A percentile compares a stretch with the other conserved stretches of the same genome.
phyloP scores from a whole-genome alignment of 2,888 invertebrate genomes.

The Pollenia angustigena region DNA sequence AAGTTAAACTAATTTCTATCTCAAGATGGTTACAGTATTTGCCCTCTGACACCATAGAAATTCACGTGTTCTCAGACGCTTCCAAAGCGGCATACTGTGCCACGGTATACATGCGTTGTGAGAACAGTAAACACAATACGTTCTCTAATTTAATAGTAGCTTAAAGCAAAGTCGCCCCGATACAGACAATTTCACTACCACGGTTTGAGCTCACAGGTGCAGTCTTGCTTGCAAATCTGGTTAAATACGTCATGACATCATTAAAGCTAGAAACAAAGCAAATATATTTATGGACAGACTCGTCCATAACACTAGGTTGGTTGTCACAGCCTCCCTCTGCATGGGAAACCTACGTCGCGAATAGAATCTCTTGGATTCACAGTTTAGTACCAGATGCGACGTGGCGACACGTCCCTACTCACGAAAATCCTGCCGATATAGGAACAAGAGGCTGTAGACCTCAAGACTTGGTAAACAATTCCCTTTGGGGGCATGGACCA shows the following conservation, averaged over 20 bases:
- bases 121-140: not conserved
- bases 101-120: too few relatives aligned
- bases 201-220: too few relatives aligned
- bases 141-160: conserved; percentile 8
- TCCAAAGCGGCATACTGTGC: not conserved
- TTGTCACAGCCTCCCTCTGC: too few relatives aligned
- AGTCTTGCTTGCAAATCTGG: not conserved
- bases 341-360: too few relatives aligned
- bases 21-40: too few relatives aligned
- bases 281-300: conserved; percentile 10
- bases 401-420: conserved; percentile 9
- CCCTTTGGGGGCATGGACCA: conserved; percentile 43
- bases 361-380: not conserved
- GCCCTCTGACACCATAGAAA: not conserved
- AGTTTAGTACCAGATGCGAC: not conserved
- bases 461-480: conserved; percentile 14
- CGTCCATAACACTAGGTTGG: not conserved
- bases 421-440: conserved; percentile 31
- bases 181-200: not conserved
- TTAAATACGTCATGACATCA: not conserved
- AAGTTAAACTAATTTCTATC: not conserved
- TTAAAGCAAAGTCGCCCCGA: conserved; percentile 18
- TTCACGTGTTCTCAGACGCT: not conserved
- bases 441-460: conserved; percentile 32
- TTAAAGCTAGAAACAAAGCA: not conserved